Conservation (phyloP, 1,140 invertebrate species). For the Trissolcus basalis region DNA sequence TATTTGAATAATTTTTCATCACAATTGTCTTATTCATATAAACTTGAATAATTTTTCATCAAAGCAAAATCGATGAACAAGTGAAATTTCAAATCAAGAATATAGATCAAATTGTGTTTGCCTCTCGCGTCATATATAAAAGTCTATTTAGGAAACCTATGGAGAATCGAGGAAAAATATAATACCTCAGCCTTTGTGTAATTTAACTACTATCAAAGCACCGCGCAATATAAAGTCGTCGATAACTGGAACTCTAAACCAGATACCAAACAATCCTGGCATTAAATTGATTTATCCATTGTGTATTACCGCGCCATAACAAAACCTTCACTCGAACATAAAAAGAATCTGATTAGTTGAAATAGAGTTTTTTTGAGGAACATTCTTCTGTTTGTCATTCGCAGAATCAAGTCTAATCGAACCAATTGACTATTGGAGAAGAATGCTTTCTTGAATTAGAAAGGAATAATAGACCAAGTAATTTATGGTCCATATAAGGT, state of each 20-base stretch:
- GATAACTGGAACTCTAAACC: constrained; percentile 14
- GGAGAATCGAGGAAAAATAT: background rate
- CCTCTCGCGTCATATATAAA: background rate
- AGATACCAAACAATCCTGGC: background rate
- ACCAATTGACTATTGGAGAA: constrained; percentile 35
- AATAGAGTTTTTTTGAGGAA: constrained; percentile 26
- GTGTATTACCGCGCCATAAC: constrained; percentile 17
- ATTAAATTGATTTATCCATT: constrained; percentile 28
- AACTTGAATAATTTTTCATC: constrained; percentile 7
- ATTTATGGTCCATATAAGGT: too few species aligned
- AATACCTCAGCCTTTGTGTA: background rate
- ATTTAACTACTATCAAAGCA: constrained; percentile 6
- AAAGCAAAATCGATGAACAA: constrained; percentile 9
- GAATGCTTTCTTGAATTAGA: constrained; percentile 10
- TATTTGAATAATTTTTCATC: constrained; percentile 26
- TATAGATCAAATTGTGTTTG: background rate
- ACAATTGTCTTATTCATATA: constrained; percentile 5
- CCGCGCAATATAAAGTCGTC: background rate
- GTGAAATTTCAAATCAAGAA: background rate
- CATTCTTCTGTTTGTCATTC: constrained; percentile 49
- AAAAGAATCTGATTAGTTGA: constrained; percentile 38
- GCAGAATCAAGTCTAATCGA: constrained; percentile 28
- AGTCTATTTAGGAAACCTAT: constrained; percentile 1
- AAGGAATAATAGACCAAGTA: too few species aligned
- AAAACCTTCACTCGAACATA: constrained; percentile 23